Base-by-base conservation (phyloP, 1,140 invertebrate genomes). In the Caenorhabditis remanei region DNA sequence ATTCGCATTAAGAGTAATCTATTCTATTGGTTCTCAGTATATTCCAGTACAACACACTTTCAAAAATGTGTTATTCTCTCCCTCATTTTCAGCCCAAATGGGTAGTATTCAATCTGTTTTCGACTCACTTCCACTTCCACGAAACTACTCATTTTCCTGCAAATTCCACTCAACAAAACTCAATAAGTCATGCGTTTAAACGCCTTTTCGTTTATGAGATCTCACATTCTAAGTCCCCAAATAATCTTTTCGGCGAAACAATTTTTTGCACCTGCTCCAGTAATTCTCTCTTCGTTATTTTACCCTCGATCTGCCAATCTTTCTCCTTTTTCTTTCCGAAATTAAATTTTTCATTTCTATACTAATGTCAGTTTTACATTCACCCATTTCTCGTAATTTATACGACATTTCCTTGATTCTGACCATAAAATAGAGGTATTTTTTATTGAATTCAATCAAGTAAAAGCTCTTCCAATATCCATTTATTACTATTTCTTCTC, bases 401-500 rank as follows among this genome's bases (percentile, higher is more conserved):
- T 58, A 58, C 7, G 19, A 58, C n/a, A 1, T n/a, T 7, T n/a
- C n/a, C n/a, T 58, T n/a, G 6, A n/a, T 58, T n/a, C 56, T 58
- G 14, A 2, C 7, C n/a, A 19, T 19, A 14, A 58, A 58, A 58
- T 48, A 19, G 21, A 46, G 9, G 5, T 50, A 5, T 79, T 79
- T 50, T 79, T 50, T 11, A 13, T 79, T 48, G 8, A 50, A 79
- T 24, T 50, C 71, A 9, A 11, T 79, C 71, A 79, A 50, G 19
- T 48, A 13, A 79, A 13, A 11, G 19, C 13, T 5, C 4, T 24
- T 79, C 19, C 53, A 63, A 63, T 11, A 11, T 4, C 3, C 50
- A 11, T 53, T 16, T 79, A 6, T 79, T 79, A 63, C 24, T 63
- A 63, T 50, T 79, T 79, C 32, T 79, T 79, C 14, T 21, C 4